These are phyloP conservation scores for Psilanteris sp. DNA, from an alignment of 1,140 invertebrate species.

Conservation along the genomic window DNA sequence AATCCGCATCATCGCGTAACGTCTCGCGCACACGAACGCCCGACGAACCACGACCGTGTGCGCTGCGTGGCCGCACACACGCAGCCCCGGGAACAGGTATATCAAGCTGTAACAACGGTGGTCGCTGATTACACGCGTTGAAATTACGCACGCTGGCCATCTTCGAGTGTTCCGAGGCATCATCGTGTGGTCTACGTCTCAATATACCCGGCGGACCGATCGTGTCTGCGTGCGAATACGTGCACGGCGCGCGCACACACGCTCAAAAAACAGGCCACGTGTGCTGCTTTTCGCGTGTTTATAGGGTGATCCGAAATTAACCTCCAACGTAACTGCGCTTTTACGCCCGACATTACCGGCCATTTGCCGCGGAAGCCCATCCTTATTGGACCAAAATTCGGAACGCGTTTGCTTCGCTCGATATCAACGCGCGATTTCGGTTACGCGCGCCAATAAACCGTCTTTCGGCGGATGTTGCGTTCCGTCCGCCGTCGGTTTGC, in stretches of 20 bases:
- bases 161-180: slow-evolving; percentile 48
- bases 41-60: neutral
- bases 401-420: no score
- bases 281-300: slow-evolving; percentile 54
- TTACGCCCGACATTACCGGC: slow-evolving; percentile 44
- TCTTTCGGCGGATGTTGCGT: no score
- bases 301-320: slow-evolving; percentile 63
- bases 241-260: slow-evolving; percentile 45
- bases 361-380: slow-evolving; percentile 30
- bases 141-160: slow-evolving; percentile 69
- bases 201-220: slow-evolving; percentile 65
- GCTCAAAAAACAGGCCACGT: slow-evolving; percentile 51
- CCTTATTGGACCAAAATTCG: slow-evolving; percentile 41
- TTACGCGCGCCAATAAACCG: no score
- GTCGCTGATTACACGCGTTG: slow-evolving; percentile 72
- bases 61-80: slow-evolving; percentile 41
- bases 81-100: slow-evolving; percentile 60
- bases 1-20: slow-evolving; percentile 71
- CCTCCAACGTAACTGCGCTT: slow-evolving; percentile 52
- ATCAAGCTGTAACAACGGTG: slow-evolving; percentile 67
- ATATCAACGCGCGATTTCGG: no score
- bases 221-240: slow-evolving; percentile 54
- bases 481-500: no score
- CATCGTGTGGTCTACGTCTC: slow-evolving; percentile 74
- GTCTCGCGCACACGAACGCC: slow-evolving; percentile 6